Percentiles rank a stretch among this genome's conserved stretches.
These are phyloP conservation scores for Aradophagus sp. DNA, from an alignment of 1,140 invertebrate species.

Conservation along the genomic window DNA sequence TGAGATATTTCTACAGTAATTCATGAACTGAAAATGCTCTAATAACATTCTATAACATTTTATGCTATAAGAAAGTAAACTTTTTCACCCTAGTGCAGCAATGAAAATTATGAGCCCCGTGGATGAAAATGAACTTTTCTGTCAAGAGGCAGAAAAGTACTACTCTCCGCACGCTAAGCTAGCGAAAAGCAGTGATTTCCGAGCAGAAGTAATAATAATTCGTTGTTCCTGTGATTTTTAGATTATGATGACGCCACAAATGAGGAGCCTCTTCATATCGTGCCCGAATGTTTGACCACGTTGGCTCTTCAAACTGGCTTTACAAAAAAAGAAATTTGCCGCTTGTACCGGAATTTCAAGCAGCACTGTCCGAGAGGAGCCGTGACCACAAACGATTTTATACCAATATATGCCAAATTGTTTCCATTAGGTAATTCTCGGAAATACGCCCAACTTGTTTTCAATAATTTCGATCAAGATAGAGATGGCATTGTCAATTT, in stretches of 20 bases:
- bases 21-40: too few species aligned
- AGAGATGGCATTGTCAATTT: conserved; percentile 66
- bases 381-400: conserved; percentile 59
- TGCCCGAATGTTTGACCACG: conserved; percentile 58
- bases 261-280: conserved; percentile 41
- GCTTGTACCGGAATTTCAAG: conserved; percentile 66
- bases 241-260: conserved; percentile 23
- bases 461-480: conserved; percentile 65
- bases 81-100: too few species aligned
- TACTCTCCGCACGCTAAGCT: too few species aligned
- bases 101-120: too few species aligned
- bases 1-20: background rate
- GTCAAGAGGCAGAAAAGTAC: too few species aligned
- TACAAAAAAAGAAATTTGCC: conserved; percentile 62
- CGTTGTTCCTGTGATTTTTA: background rate
- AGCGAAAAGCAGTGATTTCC: too few species aligned
- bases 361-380: conserved; percentile 64
- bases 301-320: conserved; percentile 63
- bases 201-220: conserved; percentile 1
- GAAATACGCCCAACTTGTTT: conserved; percentile 65
- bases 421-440: conserved; percentile 66
- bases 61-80: too few species aligned
- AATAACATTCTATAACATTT: background rate
- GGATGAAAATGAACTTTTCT: too few species aligned
- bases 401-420: conserved; percentile 64